Conservation (phyloP, 2,113 vertebrate species). For the Argyrosomus japonicus region DNA sequence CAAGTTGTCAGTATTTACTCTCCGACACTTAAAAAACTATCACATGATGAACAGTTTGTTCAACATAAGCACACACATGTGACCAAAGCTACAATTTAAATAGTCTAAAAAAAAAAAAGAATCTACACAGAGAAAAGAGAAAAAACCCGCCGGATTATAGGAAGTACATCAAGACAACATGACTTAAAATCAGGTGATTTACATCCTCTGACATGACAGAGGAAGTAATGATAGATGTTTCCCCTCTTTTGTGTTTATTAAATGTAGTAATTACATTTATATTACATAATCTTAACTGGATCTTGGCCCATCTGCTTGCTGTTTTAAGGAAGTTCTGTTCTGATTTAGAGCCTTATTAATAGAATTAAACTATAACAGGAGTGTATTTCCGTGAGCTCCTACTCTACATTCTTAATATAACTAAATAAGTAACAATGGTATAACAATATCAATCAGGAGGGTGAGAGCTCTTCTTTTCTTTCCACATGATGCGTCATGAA, state of each 20-base stretch:
- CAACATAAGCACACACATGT: conserved; percentile 5
- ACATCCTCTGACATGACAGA: neutral
- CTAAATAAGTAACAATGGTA: too few relatives aligned
- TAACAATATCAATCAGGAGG: too few relatives aligned
- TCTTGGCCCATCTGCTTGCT: too few relatives aligned
- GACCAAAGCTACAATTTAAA: neutral
- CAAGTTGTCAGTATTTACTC: neutral
- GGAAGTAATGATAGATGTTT: neutral
- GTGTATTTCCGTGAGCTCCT: too few relatives aligned
- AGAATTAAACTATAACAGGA: too few relatives aligned
- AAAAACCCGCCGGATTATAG: conserved; percentile 8
- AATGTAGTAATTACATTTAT: neutral
- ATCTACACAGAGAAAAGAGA: neutral
- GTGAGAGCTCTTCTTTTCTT: too few relatives aligned
- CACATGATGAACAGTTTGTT: conserved; percentile 28
- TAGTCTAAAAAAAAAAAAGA: neutral
- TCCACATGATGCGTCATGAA: too few relatives aligned
- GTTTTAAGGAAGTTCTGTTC: too few relatives aligned
- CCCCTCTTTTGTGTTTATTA: neutral
- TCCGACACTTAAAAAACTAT: neutral
- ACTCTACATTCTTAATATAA: too few relatives aligned
- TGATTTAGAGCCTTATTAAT: too few relatives aligned
- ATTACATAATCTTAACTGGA: too few relatives aligned
- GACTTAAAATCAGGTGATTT: conserved; percentile 34
- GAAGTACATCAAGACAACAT: conserved; percentile 3